Evolutionary conservation across 2,113 vertebrate genomes (phyloP).

Genomic region (Brachionichthys hirsutus): DNA sequence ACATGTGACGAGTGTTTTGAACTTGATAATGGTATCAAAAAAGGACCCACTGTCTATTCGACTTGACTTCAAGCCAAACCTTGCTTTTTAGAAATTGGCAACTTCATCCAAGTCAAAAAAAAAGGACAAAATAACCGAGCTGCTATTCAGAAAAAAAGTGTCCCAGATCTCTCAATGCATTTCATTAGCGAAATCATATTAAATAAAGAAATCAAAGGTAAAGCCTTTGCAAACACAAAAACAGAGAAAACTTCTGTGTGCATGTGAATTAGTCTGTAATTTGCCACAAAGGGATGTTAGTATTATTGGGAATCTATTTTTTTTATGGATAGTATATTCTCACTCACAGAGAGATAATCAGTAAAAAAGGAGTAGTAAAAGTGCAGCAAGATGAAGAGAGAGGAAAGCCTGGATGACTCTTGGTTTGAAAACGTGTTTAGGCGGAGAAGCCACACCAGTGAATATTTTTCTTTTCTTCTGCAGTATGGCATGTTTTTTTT

Average conservation of each 20-base stretch:
- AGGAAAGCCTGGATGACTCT: conserved; percentile 2
- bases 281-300: conserved; percentile 50
- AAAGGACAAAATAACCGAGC: conserved; percentile 31
- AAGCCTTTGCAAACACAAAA: conserved; percentile 58
- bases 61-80: conserved; percentile 20
- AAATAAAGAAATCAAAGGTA: conserved; percentile 47
- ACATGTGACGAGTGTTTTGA: conserved; percentile 10
- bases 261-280: conserved; percentile 52
- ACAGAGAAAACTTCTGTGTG: conserved; percentile 33
- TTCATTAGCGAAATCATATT: conserved; percentile 59
- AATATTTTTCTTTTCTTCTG: conserved; percentile 15
- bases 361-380: conserved; percentile 22
- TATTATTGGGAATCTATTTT: conserved; percentile 47
- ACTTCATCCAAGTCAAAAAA: conserved; percentile 16
- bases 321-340: conserved; percentile 56
- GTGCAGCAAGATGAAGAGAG: conserved; percentile 20
- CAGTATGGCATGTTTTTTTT: background rate
- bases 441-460: conserved; percentile 17
- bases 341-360: conserved; percentile 35
- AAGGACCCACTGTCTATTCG: conserved; percentile 36
- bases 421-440: conserved; percentile 12
- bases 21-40: conserved; percentile 32
- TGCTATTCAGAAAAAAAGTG: conserved; percentile 34
- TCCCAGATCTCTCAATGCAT: conserved; percentile 44
- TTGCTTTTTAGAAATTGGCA: conserved; percentile 33